phyloP scores from a whole-genome alignment of 2,797 vertebrate genomes.

The Chiroxiphia lanceolata region DNA sequence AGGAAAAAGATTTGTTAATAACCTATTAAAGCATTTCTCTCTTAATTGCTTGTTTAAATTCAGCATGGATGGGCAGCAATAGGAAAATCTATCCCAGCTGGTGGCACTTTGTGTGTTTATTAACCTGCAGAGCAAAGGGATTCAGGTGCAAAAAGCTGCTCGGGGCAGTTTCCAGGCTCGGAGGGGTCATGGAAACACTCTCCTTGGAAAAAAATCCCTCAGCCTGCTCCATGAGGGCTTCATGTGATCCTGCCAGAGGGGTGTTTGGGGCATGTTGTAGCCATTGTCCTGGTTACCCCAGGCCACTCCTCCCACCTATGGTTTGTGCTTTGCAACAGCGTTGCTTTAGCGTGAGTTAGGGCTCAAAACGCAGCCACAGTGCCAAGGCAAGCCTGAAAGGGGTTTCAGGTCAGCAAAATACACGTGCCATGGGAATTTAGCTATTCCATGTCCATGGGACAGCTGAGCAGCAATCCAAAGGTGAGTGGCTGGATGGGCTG shows the following conservation, averaged over 20 bases:
- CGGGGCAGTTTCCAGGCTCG: neutral
- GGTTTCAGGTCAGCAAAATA: neutral
- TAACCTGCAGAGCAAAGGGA: neutral
- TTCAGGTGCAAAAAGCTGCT: neutral
- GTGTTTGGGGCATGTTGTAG: neutral
- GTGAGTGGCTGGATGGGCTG: neutral
- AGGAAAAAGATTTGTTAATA: neutral
- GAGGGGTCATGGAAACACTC: neutral
- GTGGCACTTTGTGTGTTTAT: neutral
- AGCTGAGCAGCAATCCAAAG: fast-evolving
- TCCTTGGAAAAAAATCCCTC: neutral
- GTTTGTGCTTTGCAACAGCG: neutral
- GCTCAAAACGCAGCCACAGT: neutral
- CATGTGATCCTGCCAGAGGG: neutral
- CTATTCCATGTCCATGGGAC: fast-evolving
- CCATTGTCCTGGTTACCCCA: neutral
- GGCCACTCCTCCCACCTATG: neutral
- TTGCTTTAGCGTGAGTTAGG: neutral
- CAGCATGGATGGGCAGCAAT: neutral
- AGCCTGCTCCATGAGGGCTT: fast-evolving
- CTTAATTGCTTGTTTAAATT: neutral
- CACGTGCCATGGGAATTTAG: fast-evolving
- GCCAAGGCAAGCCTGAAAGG: neutral
- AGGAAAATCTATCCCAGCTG: neutral
- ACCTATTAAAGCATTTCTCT: neutral